Evolutionary conservation across 2,888 invertebrate genomes (phyloP).

Genomic region (Macaria liturata): DNA sequence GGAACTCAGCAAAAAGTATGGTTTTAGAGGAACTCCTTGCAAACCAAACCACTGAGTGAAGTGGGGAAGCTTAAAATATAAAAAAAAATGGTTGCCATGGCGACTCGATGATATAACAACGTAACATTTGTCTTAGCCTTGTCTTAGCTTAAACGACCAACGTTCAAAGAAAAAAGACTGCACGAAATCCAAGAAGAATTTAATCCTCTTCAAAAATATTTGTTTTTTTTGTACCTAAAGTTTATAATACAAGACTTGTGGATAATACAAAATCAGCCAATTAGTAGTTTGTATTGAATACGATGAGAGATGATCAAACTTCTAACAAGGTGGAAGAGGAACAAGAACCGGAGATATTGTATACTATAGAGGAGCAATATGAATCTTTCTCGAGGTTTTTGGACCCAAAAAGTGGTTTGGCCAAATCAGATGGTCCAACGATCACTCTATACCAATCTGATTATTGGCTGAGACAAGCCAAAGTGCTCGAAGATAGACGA

Average conservation of each 20-base stretch:
- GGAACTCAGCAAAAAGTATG: too few relatives aligned
- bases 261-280: neutral
- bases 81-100: too few relatives aligned
- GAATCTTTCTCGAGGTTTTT: conserved; percentile 1
- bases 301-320: too few relatives aligned
- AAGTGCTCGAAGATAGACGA: conserved; percentile 63
- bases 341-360: neutral
- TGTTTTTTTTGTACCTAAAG: neutral
- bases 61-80: too few relatives aligned
- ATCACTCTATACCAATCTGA: conserved; percentile 64
- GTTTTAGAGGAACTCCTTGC: too few relatives aligned
- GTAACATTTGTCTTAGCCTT: too few relatives aligned
- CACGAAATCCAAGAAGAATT: neutral
- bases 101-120: too few relatives aligned
- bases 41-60: too few relatives aligned
- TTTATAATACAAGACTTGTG: neutral
- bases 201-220: neutral
- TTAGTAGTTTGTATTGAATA: neutral
- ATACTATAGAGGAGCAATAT: conserved; percentile 2
- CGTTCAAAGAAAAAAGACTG: neutral
- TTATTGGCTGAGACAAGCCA: conserved; percentile 70
- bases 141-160: too few relatives aligned
- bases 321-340: neutral
- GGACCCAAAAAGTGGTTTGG: conserved; percentile 45
- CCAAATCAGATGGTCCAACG: conserved; percentile 41